These are phyloP conservation scores for Nixonia krombeini DNA, from an alignment of 1,140 invertebrate species.

Conservation along the genomic window DNA sequence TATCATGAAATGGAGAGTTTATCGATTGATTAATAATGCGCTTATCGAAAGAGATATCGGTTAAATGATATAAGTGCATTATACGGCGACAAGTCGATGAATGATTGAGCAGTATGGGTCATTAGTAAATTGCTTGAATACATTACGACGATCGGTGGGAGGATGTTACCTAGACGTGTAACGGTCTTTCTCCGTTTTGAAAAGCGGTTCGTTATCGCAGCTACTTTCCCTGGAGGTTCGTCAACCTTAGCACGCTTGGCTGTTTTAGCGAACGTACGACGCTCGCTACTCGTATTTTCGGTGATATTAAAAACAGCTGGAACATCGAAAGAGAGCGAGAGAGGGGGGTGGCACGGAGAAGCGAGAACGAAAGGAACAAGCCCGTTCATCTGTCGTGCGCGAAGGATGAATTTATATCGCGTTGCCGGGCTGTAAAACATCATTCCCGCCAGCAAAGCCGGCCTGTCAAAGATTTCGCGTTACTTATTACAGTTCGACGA, in stretches of 20 bases:
- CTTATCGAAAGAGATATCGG: too few relatives aligned
- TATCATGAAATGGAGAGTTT: too few relatives aligned
- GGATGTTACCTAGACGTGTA: too few relatives aligned
- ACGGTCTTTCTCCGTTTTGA: too few relatives aligned
- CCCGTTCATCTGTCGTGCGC: constrained; percentile 39
- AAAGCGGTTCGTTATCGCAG: too few relatives aligned
- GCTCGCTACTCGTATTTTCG: constrained; percentile 42
- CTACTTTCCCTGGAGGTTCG: constrained; percentile 19
- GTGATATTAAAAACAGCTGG: constrained; percentile 61
- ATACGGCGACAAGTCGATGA: too few relatives aligned
- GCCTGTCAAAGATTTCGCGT: background rate
- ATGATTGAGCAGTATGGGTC: too few relatives aligned
- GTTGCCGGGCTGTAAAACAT: background rate
- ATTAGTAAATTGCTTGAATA: too few relatives aligned
- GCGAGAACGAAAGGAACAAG: constrained; percentile 54
- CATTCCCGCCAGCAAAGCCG: too few relatives aligned
- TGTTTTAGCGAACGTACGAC: constrained; percentile 41
- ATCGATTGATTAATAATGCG: too few relatives aligned
- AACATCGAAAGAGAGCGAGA: constrained; percentile 41
- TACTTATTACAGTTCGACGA: background rate
- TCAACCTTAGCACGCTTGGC: constrained; percentile 39
- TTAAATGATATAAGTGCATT: too few relatives aligned
- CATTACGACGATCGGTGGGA: too few relatives aligned
- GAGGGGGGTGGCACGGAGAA: constrained; percentile 45
- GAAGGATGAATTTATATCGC: constrained; percentile 44